Percentiles rank a stretch among this genome's conserved stretches.
Evolutionary conservation across 2,888 invertebrate genomes (phyloP).

Genomic region (Augochlorella aurata): DNA sequence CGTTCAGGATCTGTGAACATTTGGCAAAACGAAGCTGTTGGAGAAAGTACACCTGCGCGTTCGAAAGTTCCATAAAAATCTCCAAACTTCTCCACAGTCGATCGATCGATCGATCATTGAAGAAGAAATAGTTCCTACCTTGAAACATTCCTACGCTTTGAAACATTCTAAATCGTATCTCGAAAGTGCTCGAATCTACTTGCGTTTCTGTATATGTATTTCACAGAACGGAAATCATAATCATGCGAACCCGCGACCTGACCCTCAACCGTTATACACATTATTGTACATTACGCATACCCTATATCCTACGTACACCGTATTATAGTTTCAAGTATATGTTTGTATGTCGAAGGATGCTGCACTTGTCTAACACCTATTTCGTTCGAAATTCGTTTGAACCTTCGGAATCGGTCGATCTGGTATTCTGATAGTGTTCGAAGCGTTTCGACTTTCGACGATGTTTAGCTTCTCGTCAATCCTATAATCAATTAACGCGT

Average conservation of each 20-base stretch:
- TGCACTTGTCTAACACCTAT: no score
- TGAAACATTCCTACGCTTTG: background rate
- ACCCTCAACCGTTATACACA: no score
- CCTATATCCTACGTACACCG: no score
- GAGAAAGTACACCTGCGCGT: background rate
- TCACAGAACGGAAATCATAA: background rate
- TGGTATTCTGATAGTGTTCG: no score
- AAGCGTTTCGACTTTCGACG: no score
- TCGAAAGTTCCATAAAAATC: background rate
- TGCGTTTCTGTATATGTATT: background rate
- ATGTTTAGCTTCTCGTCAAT: no score
- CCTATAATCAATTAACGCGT: no score
- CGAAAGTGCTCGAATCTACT: background rate
- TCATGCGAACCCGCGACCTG: background rate
- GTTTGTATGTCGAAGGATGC: no score
- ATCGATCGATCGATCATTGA: background rate
- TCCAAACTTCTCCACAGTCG: background rate
- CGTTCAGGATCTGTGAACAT: conserved; percentile 68
- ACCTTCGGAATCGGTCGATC: no score
- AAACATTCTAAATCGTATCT: background rate
- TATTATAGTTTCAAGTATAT: no score
- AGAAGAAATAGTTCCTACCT: background rate
- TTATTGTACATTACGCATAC: no score
- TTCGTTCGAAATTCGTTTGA: no score
- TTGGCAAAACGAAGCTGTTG: background rate